A percentile compares a stretch with the other conserved stretches of the same genome.
These are phyloP conservation scores for Enteromius radiatus DNA, from an alignment of 2,797 vertebrate genomes.

Conservation along the genomic window DNA sequence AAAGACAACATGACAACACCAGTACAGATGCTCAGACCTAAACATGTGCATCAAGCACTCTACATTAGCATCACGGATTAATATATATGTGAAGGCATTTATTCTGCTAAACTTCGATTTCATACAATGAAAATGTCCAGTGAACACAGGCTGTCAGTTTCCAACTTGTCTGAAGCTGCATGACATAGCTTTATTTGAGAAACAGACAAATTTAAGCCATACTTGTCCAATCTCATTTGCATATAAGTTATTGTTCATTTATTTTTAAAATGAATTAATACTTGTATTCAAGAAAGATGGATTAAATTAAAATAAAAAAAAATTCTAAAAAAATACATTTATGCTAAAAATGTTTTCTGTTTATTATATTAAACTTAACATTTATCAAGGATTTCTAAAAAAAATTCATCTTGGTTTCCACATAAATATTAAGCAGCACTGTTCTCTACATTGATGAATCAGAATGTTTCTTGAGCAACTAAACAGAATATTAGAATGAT, in stretches of 20 bases:
- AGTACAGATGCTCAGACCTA: slow-evolving; percentile 40
- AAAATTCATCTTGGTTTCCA: neutral
- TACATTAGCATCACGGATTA: neutral
- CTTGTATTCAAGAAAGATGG: neutral
- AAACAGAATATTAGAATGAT: neutral
- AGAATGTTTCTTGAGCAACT: neutral
- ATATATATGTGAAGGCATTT: neutral
- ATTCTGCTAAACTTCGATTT: neutral
- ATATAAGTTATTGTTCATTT: neutral
- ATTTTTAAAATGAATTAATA: neutral
- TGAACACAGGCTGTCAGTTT: neutral
- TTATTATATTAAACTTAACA: neutral
- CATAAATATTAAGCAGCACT: neutral
- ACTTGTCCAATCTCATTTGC: neutral
- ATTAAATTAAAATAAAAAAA: no score
- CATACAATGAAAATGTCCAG: neutral
- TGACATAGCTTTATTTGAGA: neutral
- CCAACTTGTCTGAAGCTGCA: neutral
- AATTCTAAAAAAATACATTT: no score
- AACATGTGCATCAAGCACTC: neutral
- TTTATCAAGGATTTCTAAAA: neutral
- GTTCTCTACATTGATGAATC: neutral
- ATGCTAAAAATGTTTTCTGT: neutral
- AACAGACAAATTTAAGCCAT: neutral
- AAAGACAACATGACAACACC: slow-evolving; percentile 51